These are phyloP conservation scores for Gorsachius magnificus DNA, from an alignment of 2,797 vertebrate species.

Conservation along the genomic window DNA sequence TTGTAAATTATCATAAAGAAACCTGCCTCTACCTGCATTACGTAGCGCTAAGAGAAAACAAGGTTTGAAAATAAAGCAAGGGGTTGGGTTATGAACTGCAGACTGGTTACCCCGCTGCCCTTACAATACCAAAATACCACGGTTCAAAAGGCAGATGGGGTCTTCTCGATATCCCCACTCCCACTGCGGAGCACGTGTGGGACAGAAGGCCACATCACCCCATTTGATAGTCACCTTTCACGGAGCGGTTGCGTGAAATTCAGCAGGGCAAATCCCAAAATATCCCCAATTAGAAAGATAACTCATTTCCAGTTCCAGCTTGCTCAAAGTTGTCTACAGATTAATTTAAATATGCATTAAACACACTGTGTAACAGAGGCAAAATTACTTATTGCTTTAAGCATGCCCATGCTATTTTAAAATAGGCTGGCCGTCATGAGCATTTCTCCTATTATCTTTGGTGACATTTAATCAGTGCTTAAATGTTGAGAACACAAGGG, in stretches of 20 bases:
- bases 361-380: conserved; percentile 46
- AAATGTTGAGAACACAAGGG: conserved; percentile 59
- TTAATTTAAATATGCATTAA: conserved; percentile 63
- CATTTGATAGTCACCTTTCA: not conserved
- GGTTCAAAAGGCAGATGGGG: not conserved
- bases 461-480: conserved; percentile 69
- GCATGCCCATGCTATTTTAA: conserved; percentile 68
- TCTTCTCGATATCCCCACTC: not conserved
- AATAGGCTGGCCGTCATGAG: conserved; percentile 61
- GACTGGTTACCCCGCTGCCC: not conserved
- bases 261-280: conserved; percentile 14
- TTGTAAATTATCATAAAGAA: not conserved
- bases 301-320: conserved; percentile 24
- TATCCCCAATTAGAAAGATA: conserved; percentile 36
- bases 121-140: not conserved
- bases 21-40: not conserved
- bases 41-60: not conserved
- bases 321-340: conserved; percentile 52
- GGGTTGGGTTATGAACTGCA: not conserved
- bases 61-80: not conserved
- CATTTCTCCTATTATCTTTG: conserved; percentile 68
- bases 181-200: rapidly evolving
- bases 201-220: not conserved
- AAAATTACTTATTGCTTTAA: conserved; percentile 68
- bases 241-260: not conserved